phyloP scores from a whole-genome alignment of 2,113 vertebrate genomes.

The Myodes glareolus region DNA sequence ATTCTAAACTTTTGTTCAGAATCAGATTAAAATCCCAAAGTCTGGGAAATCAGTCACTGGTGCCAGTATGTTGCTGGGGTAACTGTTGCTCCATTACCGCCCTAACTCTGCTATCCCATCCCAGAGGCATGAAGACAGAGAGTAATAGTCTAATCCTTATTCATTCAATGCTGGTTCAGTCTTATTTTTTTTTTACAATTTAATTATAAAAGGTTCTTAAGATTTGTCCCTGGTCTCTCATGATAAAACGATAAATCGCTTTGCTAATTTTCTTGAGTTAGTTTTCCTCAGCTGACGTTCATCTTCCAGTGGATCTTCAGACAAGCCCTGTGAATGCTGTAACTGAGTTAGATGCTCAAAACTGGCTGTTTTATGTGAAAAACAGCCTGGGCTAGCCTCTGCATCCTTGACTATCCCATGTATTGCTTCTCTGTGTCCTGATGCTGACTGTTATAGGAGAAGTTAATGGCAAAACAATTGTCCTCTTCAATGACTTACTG shows the following conservation, averaged over 20 bases:
- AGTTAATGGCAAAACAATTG: neutral
- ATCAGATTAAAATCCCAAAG: neutral
- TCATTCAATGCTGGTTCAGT: neutral
- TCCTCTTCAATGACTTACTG: neutral
- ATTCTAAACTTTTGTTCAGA: neutral
- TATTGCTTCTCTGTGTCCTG: neutral
- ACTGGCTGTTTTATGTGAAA: neutral
- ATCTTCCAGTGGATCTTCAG: neutral
- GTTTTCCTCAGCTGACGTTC: neutral
- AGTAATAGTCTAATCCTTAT: neutral
- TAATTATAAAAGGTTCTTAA: neutral
- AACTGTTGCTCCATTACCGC: neutral
- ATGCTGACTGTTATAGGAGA: neutral
- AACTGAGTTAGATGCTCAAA: neutral
- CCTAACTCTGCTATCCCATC: neutral
- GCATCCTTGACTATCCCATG: neutral
- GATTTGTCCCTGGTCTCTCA: neutral
- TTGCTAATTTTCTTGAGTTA: neutral
- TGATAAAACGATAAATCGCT: neutral
- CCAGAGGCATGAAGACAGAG: neutral
- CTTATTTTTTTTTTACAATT: neutral
- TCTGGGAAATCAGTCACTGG: neutral
- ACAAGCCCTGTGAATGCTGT: neutral
- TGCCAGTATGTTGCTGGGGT: neutral
- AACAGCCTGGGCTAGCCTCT: neutral